Evolutionary conservation across 2,888 invertebrate genomes (phyloP), one percentile per base, ranked within the genome.

Genomic region (Chrysolina haemoptera): DNA sequence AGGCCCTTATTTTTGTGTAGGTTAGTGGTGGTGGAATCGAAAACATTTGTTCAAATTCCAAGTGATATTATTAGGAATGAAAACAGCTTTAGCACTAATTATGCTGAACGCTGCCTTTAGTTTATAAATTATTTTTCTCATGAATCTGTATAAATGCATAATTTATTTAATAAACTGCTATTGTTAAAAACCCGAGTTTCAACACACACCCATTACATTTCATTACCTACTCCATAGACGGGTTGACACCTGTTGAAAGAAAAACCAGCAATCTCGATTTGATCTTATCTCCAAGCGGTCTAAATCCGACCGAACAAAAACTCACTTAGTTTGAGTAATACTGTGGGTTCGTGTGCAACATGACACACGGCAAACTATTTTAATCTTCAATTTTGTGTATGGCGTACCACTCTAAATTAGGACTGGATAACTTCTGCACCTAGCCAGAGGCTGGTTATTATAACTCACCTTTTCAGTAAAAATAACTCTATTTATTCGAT

Each of bases 331-430:
- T 70, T 70, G 48, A 77, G 68, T 74, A 67, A 74, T 73, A 71
- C 70, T 67, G 79, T 84, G 76, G 89, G 85, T 89, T 88, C 90
- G 90, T 90, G 90, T 87, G 90, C 90, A 90, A 79, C 78, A 80
- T 86, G 86, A 88, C 88, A 89, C 88, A 88, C 86, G 86, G 87
- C 84, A 86, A 87, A 88, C 89, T 90, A 90, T 90, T 90, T 90
- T 89, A 88, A 89, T 88, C 87, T 87, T 88, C 81, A 87, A 86
- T 87, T 89, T 89, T 89, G 87, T 89, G 89, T 89, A 90, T 89
- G 89, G 87, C 89, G 89, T 89, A 90, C 90, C 86, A 82, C 81
- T 84, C 90, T 90, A 90, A 90, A 90, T 90, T 90, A 89, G 90
- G 90, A 81, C 83, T 80, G 75, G 64, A 67, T 43, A 70, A 66